Evolutionary conservation across 1,140 invertebrate species (phyloP).

Genomic region (Drusus annulatus): DNA sequence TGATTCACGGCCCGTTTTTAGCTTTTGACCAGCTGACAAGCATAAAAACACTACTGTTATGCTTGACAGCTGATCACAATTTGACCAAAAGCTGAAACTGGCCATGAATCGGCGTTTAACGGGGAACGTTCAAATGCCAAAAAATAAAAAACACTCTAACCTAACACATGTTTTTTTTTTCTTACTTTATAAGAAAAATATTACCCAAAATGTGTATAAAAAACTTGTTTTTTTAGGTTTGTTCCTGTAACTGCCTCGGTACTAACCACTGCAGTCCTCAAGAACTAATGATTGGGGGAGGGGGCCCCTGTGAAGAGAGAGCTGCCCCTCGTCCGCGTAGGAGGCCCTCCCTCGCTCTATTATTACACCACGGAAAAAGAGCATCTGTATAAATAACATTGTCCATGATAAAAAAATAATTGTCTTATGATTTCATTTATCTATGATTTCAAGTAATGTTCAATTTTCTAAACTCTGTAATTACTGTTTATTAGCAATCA

Average conservation of each 20-base stretch:
- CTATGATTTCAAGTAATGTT: conserved; percentile 3
- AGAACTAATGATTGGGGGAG: conserved; percentile 47
- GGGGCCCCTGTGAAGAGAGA: conserved; percentile 51
- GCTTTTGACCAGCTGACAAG: no score
- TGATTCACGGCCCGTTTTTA: no score
- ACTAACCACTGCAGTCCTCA: conserved; percentile 69
- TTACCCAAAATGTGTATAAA: no score
- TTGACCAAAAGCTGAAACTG: no score
- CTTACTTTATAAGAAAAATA: no score
- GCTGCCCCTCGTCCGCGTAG: conserved; percentile 46
- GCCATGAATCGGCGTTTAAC: no score
- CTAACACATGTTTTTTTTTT: no score
- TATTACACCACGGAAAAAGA: conserved; percentile 55
- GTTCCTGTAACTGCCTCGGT: conserved; percentile 79
- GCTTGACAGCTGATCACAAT: no score
- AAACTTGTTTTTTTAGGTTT: conserved; percentile 68
- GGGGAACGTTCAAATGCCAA: no score
- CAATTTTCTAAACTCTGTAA: not conserved
- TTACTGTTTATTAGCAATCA: conserved; percentile 1
- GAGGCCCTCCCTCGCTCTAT: conserved; percentile 44
- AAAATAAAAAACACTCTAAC: no score
- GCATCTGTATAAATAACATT: conserved; percentile 48
- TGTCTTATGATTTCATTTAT: not conserved
- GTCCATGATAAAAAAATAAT: not conserved
- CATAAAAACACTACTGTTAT: no score